Conservation (phyloP, 2,797 vertebrate species). For the Helicolenus hilgendorfi region DNA sequence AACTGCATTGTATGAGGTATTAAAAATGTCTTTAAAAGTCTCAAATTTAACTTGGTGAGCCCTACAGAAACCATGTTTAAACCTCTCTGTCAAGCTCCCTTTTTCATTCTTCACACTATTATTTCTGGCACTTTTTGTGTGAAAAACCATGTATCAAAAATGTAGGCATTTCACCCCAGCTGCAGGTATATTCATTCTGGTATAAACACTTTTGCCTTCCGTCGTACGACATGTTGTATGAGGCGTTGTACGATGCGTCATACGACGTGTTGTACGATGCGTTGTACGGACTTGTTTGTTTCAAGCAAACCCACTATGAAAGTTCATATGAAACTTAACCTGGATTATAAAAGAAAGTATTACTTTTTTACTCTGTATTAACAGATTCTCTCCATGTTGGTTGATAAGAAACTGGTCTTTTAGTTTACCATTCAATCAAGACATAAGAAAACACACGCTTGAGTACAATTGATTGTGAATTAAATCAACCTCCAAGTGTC, state of each 20-base stretch:
- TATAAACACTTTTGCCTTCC: background rate
- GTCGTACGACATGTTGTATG: background rate
- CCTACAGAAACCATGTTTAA: background rate
- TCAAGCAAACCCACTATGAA: background rate
- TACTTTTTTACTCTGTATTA: background rate
- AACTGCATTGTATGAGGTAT: background rate
- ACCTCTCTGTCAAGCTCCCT: background rate
- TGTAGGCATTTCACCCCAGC: too few relatives aligned
- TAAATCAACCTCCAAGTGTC: background rate
- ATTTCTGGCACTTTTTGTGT: background rate
- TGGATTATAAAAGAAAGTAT: background rate
- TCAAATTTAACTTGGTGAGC: background rate
- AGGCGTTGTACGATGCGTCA: background rate
- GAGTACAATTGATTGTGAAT: background rate
- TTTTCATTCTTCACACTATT: background rate
- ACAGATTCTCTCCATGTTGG: background rate
- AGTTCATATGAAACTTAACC: background rate
- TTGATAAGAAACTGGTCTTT: background rate
- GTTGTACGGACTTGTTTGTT: background rate
- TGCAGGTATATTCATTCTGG: too few relatives aligned
- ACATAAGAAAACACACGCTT: background rate
- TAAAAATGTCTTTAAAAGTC: background rate
- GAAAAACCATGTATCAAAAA: background rate
- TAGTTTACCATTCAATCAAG: background rate
- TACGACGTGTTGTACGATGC: background rate